Evolutionary conservation across 2,797 vertebrate species (phyloP).

Genomic region (Falco berigora): DNA sequence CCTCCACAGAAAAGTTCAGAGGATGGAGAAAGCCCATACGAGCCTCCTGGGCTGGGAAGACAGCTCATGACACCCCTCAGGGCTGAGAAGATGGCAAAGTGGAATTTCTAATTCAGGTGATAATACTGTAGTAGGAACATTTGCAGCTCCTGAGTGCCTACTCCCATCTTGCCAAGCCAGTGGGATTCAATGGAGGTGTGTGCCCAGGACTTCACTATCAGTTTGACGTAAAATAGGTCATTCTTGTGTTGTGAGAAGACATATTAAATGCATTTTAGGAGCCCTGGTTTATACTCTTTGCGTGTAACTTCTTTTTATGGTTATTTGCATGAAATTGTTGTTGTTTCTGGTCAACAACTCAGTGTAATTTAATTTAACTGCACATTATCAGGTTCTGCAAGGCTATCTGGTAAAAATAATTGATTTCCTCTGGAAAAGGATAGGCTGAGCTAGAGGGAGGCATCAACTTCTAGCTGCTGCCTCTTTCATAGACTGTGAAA

Average conservation of each 20-base stretch:
- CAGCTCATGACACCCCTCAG: background rate
- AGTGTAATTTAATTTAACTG: background rate
- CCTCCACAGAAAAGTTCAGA: background rate
- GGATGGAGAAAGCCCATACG: background rate
- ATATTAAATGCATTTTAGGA: background rate
- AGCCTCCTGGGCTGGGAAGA: background rate
- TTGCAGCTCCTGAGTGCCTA: background rate
- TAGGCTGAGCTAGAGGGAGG: background rate
- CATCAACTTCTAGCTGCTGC: background rate
- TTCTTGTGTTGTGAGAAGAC: background rate
- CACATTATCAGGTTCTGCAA: background rate
- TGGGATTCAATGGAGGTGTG: background rate
- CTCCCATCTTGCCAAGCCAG: background rate
- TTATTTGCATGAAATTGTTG: background rate
- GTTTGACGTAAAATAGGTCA: background rate
- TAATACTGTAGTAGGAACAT: background rate
- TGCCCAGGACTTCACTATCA: background rate
- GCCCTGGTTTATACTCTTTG: background rate
- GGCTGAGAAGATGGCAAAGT: background rate
- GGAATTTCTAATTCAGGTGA: background rate
- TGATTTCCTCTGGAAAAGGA: background rate
- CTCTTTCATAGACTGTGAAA: slow-evolving; percentile 22
- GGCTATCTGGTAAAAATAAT: background rate
- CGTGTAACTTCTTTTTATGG: background rate
- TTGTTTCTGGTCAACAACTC: background rate